Percentiles rank a stretch among this genome's conserved stretches.
Conservation (phyloP, 37 sponge, comb jelly and placozoan genomes). For the Beroe forskalii region DNA sequence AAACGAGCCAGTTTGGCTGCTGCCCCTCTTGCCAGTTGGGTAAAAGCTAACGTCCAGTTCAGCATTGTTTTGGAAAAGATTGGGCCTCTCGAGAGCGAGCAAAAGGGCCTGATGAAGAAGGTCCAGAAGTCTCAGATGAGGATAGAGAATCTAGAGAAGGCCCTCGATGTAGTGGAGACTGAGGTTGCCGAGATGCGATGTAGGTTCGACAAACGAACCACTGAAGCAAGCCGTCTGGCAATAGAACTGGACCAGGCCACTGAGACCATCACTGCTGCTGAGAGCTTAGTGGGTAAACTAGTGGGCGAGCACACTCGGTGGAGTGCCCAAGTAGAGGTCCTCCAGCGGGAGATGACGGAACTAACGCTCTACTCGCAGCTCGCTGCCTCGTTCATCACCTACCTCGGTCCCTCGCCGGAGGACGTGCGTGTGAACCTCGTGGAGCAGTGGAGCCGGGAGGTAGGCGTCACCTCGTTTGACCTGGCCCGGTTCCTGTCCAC, state of each 20-base stretch:
- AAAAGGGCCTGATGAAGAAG: slow-evolving; percentile 74
- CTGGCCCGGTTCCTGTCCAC: slow-evolving; percentile 79
- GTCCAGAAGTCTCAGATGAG: slow-evolving; percentile 79
- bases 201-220: slow-evolving; percentile 88
- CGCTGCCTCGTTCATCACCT: slow-evolving; percentile 82
- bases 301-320: slow-evolving; percentile 90
- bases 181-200: slow-evolving; percentile 82
- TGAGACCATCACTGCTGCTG: slow-evolving; percentile 86
- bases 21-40: slow-evolving; percentile 92
- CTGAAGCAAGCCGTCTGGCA: slow-evolving; percentile 87
- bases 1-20: slow-evolving; percentile 94
- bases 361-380: slow-evolving; percentile 75
- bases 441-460: background rate
- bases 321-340: slow-evolving; percentile 70
- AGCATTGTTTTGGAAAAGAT: slow-evolving; percentile 90
- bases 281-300: slow-evolving; percentile 87
- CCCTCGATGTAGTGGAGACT: slow-evolving; percentile 75
- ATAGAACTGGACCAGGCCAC: slow-evolving; percentile 87
- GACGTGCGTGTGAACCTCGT: background rate
- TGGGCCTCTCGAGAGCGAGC: slow-evolving; percentile 85
- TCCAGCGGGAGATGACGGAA: slow-evolving; percentile 77
- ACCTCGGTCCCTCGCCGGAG: slow-evolving; percentile 73
- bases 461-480: slow-evolving; percentile 69
- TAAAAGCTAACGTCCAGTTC: slow-evolving; percentile 83
- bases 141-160: slow-evolving; percentile 73